These are phyloP conservation scores for Drepanosiphum platanoidis DNA, from an alignment of 2,888 invertebrate genomes.

Conservation along the genomic window DNA sequence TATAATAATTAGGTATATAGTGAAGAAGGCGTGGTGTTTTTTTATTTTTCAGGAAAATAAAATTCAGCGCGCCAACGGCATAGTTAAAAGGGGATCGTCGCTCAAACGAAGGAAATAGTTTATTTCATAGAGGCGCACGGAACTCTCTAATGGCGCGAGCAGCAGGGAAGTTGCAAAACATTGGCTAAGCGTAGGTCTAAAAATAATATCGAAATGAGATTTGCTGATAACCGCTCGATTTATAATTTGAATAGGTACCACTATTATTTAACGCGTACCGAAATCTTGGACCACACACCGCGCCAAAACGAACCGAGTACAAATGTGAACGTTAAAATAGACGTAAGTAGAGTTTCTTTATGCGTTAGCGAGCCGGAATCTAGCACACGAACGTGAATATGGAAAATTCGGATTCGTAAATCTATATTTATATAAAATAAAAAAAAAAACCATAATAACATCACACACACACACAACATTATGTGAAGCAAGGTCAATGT, in stretches of 20 bases:
- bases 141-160: too few relatives aligned
- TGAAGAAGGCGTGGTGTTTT: too few relatives aligned
- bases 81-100: too few relatives aligned
- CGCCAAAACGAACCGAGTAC: not conserved
- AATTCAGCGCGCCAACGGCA: too few relatives aligned
- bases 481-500: too few relatives aligned
- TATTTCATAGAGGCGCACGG: too few relatives aligned
- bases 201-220: not conserved
- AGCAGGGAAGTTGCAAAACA: not conserved
- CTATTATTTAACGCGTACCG: too few relatives aligned
- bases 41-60: too few relatives aligned
- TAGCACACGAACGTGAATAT: not conserved
- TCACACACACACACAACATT: too few relatives aligned
- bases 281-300: not conserved
- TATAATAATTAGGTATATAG: too few relatives aligned
- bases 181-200: not conserved
- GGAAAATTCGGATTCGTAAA: not conserved
- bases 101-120: too few relatives aligned
- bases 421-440: not conserved
- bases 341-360: not conserved
- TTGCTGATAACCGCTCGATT: not conserved
- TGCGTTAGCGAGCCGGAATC: not conserved
- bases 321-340: not conserved
- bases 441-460: not conserved
- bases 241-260: too few relatives aligned